Evolutionary conservation across 2,113 vertebrate species (phyloP).

Genomic region (Camelus bactrianus): DNA sequence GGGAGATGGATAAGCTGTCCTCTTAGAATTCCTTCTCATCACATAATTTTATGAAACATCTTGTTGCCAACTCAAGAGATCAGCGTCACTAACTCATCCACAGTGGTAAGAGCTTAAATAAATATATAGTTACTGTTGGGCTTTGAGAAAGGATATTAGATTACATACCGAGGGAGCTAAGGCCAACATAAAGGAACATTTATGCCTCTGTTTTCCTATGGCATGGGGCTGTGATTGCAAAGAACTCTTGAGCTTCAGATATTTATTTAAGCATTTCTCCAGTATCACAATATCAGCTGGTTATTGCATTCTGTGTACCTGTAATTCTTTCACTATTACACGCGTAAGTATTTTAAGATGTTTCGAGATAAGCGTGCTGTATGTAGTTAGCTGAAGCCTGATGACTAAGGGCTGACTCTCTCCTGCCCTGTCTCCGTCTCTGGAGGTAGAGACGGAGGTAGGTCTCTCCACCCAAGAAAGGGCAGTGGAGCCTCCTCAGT

Average conservation of each 20-base stretch:
- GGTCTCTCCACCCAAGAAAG: not conserved
- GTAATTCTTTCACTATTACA: conserved; percentile 71
- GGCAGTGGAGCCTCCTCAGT: not conserved
- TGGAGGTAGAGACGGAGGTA: not conserved
- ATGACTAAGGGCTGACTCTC: not conserved
- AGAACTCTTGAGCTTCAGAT: conserved; percentile 76
- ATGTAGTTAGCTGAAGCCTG: conserved; percentile 60
- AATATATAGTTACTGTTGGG: conserved; percentile 84
- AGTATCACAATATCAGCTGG: conserved; percentile 83
- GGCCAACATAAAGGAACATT: conserved; percentile 78
- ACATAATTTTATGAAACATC: conserved; percentile 73
- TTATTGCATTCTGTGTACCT: conserved; percentile 60
- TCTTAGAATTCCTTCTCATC: conserved; percentile 79
- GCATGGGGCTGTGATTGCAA: conserved; percentile 80
- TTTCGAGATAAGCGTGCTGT: conserved; percentile 63
- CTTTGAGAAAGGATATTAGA: conserved; percentile 87
- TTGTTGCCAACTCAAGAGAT: conserved; percentile 80
- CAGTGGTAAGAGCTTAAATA: conserved; percentile 86
- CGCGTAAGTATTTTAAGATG: conserved; percentile 53
- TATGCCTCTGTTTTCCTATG: conserved; percentile 82
- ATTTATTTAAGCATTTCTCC: conserved; percentile 85
- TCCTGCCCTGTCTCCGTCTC: not conserved
- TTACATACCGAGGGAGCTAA: conserved; percentile 83
- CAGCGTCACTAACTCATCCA: not conserved
- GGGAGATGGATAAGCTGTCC: not conserved